phyloP scores from a whole-genome alignment of 2,113 vertebrate species.

The Rana temporaria region DNA sequence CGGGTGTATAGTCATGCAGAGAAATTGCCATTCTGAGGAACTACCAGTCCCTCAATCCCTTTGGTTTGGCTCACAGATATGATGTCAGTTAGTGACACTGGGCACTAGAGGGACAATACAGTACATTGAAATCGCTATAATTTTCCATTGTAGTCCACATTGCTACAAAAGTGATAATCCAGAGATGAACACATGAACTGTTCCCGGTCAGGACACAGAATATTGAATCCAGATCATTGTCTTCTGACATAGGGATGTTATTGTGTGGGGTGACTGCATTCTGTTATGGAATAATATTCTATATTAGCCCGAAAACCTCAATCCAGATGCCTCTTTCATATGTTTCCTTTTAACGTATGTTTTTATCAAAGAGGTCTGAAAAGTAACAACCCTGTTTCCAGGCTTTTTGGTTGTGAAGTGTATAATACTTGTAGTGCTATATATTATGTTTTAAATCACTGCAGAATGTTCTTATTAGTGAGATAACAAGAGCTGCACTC shows the following conservation, averaged over 20 bases:
- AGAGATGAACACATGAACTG: neutral
- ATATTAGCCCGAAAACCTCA: neutral
- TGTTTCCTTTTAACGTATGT: constrained; percentile 12
- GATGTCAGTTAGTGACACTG: too few species aligned
- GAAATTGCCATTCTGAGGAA: too few species aligned
- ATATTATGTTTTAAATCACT: too few species aligned
- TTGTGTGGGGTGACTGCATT: neutral
- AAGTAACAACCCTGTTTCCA: constrained; percentile 1
- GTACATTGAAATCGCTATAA: too few species aligned
- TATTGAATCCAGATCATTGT: constrained; percentile 27
- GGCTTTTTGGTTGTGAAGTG: neutral
- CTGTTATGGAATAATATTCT: neutral
- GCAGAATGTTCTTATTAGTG: too few species aligned
- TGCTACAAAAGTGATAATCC: too few species aligned
- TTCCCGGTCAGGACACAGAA: neutral
- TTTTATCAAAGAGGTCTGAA: constrained; percentile 22
- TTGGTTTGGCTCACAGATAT: too few species aligned
- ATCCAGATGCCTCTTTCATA: constrained; percentile 1
- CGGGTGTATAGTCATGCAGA: too few species aligned
- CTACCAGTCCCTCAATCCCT: too few species aligned
- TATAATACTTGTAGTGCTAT: neutral
- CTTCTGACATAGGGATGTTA: neutral
- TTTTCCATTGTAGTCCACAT: too few species aligned
- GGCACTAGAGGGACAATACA: too few species aligned
- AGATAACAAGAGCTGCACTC: too few species aligned